Conservation (phyloP, 2,888 invertebrate species). For the Xanthorhoe designata region DNA sequence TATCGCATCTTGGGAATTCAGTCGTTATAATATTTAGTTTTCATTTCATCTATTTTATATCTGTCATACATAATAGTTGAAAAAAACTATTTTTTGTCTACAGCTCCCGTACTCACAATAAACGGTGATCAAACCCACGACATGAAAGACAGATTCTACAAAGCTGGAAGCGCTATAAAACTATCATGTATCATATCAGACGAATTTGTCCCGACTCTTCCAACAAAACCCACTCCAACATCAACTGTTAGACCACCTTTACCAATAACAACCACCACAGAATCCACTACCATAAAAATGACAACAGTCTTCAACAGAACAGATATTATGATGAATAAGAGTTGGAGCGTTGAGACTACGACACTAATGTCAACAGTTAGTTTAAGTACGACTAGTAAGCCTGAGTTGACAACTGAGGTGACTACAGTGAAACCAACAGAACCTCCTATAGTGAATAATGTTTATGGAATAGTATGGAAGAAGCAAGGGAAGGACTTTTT, state of each 20-base stretch:
- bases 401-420: slow-evolving; percentile 60
- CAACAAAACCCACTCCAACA: slow-evolving; percentile 62
- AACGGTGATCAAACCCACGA: slow-evolving; percentile 90
- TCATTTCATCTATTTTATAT: too few species aligned
- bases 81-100: slow-evolving; percentile 43
- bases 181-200: slow-evolving; percentile 86
- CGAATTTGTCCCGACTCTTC: slow-evolving; percentile 65
- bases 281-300: slow-evolving; percentile 70
- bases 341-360: slow-evolving; percentile 83
- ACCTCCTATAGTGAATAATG: slow-evolving; percentile 70
- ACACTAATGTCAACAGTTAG: slow-evolving; percentile 77
- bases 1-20: too few species aligned
- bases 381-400: slow-evolving; percentile 72
- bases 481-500: slow-evolving; percentile 78
- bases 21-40: too few species aligned
- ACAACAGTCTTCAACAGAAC: slow-evolving; percentile 80
- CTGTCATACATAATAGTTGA: too few species aligned
- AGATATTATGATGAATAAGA: slow-evolving; percentile 81
- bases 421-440: slow-evolving; percentile 62
- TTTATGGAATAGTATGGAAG: slow-evolving; percentile 78
- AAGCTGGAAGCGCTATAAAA: slow-evolving; percentile 90
- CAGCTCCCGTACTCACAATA: slow-evolving; percentile 90
- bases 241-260: slow-evolving; percentile 61
- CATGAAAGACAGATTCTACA: slow-evolving; percentile 89
- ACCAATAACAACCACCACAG: slow-evolving; percentile 70